Evolutionary conservation across 2,888 invertebrate genomes (phyloP).

Genomic region (Gibbula magus): DNA sequence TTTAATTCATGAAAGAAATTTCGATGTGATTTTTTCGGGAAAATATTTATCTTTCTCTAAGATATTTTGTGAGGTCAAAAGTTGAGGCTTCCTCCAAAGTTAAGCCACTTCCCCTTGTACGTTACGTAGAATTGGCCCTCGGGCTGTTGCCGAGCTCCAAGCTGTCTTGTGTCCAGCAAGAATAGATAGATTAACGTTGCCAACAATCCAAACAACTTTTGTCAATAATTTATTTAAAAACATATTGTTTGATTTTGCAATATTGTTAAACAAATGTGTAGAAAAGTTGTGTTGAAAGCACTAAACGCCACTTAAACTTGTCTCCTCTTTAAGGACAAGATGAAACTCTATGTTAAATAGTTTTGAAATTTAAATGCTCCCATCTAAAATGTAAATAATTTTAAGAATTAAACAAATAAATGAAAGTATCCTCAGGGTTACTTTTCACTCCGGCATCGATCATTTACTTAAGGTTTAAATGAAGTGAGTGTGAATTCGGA

Average conservation of each 20-base stretch:
- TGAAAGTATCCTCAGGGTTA: too few species aligned
- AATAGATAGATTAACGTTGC: neutral
- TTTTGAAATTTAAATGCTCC: too few species aligned
- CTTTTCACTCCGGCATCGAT: too few species aligned
- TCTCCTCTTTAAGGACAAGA: too few species aligned
- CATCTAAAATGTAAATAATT: too few species aligned
- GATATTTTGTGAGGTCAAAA: slow-evolving; percentile 10
- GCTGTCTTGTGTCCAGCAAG: neutral
- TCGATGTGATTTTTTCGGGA: neutral
- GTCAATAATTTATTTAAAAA: slow-evolving; percentile 6
- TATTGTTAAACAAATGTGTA: neutral
- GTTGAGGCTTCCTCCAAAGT: neutral
- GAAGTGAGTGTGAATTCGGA: too few species aligned
- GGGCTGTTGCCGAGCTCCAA: neutral
- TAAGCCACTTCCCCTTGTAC: neutral
- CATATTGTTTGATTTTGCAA: neutral
- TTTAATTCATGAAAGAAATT: neutral
- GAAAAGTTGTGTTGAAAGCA: neutral
- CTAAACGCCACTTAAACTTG: neutral
- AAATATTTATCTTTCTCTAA: slow-evolving; percentile 11
- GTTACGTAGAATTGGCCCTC: neutral
- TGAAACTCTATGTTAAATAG: too few species aligned
- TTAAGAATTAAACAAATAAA: too few species aligned
- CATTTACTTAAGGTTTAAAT: too few species aligned
- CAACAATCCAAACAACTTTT: slow-evolving; percentile 2